Evolutionary conservation across 2,888 invertebrate genomes (phyloP), one percentile per base, ranked within the genome.

Genomic region (Silvanus unidentatus): DNA sequence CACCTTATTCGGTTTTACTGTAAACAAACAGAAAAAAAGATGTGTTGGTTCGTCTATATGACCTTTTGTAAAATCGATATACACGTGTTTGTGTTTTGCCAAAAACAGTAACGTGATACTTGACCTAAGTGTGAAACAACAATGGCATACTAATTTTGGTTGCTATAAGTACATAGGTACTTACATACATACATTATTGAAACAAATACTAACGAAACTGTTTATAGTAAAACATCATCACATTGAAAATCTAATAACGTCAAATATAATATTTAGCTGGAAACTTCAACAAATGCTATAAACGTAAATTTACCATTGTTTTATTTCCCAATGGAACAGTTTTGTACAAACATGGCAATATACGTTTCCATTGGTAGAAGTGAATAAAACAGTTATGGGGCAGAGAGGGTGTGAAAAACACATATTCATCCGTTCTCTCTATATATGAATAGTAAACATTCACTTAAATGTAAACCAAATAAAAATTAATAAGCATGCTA

Each of bases 1-100:
- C 47, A 88, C 85, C 58, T 81, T 80, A 55, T 82, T 79, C 2
- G 89, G 89, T 70, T 87, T 89, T 60, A 90, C 90, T 89, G 73
- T 44, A 49, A 51, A 37, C 10, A 32, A 39, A 30, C 13, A 32
- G 22, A 22, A n/a, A n/a, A n/a, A n/a, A n/a, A n/a, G n/a, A n/a
- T n/a, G n/a, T n/a, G n/a, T n/a, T n/a, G n/a, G n/a, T n/a, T n/a
- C n/a, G n/a, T n/a, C n/a, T n/a, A n/a, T n/a, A n/a, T n/a, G n/a
- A n/a, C n/a, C n/a, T 4, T 8, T 22, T 16, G 16, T 29, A 39
- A 39, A 39, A 39, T 39, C 16, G 16, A 37, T 4, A 37, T 10
- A 9, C 16, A 13, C 14, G 15, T 15, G 16, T 16, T 10, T 37
- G 15, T 37, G 16, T 37, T 37, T n/a, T n/a, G n/a, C n/a, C n/a